A percentile compares a stretch with the other conserved stretches of the same genome.
Conservation (phyloP, 2,888 invertebrate genomes). For the Phanerotoma sp. region DNA sequence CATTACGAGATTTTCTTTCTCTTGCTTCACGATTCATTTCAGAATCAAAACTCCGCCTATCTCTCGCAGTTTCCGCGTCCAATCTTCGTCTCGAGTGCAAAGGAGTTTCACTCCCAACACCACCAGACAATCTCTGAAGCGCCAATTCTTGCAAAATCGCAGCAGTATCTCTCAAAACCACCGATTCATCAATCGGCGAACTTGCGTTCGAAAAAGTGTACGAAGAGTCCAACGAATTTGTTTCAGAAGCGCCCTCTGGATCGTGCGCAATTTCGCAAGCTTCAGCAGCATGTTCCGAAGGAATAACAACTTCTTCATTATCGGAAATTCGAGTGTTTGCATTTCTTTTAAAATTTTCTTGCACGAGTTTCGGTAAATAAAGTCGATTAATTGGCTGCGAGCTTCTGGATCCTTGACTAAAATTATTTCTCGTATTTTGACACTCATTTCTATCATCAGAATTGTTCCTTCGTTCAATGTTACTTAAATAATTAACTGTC, state of each 20-base stretch:
- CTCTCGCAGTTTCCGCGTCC: conserved; percentile 43
- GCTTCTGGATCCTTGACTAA: conserved; percentile 40
- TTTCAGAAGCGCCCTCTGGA: conserved; percentile 51
- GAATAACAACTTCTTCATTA: conserved; percentile 43
- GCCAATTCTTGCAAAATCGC: conserved; percentile 53
- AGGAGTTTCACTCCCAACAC: conserved; percentile 43
- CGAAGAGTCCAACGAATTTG: conserved; percentile 44
- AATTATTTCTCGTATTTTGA: conserved; percentile 39
- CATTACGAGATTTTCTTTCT: conserved; percentile 57
- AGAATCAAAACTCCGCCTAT: conserved; percentile 57
- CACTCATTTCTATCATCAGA: conserved; percentile 8
- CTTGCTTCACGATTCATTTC: conserved; percentile 59
- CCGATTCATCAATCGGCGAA: conserved; percentile 47
- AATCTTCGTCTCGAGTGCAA: conserved; percentile 39
- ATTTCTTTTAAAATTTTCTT: conserved; percentile 33
- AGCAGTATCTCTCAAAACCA: conserved; percentile 51
- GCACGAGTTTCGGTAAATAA: conserved; percentile 39
- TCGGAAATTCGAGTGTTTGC: conserved; percentile 28
- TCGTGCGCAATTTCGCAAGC: conserved; percentile 51
- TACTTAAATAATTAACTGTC: conserved; percentile 6
- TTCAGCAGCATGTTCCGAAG: conserved; percentile 52
- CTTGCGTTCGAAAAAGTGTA: conserved; percentile 45
- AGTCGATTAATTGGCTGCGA: conserved; percentile 36
- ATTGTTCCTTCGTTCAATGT: conserved; percentile 1
- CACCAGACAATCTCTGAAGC: conserved; percentile 51